Conservation (phyloP, 2,113 vertebrate species). For the Oreocharis arfaki region DNA sequence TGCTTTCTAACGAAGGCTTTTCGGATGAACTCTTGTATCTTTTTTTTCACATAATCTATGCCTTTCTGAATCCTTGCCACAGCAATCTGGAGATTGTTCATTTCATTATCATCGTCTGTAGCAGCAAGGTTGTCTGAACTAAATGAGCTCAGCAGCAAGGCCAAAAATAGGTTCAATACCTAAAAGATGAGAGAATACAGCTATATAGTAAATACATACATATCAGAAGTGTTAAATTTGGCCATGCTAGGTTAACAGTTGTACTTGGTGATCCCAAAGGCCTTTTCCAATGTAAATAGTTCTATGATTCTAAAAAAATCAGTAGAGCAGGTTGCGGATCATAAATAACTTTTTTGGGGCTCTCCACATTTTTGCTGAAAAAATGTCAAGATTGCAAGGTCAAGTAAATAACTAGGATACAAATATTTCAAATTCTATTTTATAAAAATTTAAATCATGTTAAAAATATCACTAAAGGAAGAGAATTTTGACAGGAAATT, state of each 20-base stretch:
- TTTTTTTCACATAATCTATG: constrained; percentile 77
- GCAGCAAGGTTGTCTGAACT: constrained; percentile 92
- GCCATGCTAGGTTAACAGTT: neutral
- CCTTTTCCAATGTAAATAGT: neutral
- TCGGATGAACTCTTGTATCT: constrained; percentile 74
- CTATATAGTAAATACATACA: neutral
- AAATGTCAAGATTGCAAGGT: neutral
- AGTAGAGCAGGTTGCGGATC: neutral
- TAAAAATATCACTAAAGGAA: neutral
- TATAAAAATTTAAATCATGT: neutral
- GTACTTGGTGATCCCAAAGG: neutral
- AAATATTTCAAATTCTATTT: neutral
- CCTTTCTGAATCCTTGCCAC: constrained; percentile 86
- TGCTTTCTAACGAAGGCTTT: constrained; percentile 75
- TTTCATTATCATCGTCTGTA: constrained; percentile 85
- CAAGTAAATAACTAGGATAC: neutral
- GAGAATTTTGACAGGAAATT: neutral
- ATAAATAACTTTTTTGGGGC: neutral
- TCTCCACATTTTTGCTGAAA: neutral
- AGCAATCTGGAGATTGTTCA: constrained; percentile 93
- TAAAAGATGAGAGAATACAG: constrained; percentile 61
- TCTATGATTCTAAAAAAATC: neutral
- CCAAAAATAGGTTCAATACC: constrained; percentile 97
- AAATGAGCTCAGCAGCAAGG: constrained; percentile 95
- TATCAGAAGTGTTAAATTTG: neutral